phyloP scores from a whole-genome alignment of 1,140 invertebrate genomes.

The Neotoxoptera formosana region DNA sequence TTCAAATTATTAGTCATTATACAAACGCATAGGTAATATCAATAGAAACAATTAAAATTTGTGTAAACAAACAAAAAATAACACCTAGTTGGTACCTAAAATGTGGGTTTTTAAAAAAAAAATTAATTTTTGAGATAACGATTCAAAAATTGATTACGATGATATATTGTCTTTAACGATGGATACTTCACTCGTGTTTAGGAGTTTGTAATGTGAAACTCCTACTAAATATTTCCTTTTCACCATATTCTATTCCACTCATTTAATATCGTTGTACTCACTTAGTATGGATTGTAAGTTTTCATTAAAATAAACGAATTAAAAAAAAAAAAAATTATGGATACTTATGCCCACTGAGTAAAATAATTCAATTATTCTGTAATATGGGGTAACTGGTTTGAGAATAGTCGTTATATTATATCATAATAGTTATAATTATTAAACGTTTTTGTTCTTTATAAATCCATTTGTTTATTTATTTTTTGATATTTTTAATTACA shows the following conservation, averaged over 20 bases:
- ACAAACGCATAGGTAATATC: neutral
- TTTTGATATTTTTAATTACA: neutral
- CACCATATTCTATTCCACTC: too few species aligned
- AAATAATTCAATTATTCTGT: neutral
- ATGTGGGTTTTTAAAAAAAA: neutral
- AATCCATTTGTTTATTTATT: neutral
- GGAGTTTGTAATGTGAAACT: too few species aligned
- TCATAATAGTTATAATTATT: neutral
- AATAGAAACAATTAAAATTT: neutral
- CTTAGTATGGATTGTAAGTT: too few species aligned
- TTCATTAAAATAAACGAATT: too few species aligned
- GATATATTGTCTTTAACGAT: too few species aligned
- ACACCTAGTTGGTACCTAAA: neutral
- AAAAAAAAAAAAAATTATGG: too few species aligned
- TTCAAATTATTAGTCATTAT: neutral
- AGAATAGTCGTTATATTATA: neutral
- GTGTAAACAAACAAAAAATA: neutral
- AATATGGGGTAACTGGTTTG: neutral
- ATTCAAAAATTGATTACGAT: neutral
- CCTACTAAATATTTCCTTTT: too few species aligned
- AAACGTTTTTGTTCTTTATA: neutral
- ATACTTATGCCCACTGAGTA: neutral
- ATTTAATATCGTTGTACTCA: too few species aligned
- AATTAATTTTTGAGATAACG: neutral
- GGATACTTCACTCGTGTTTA: too few species aligned